A percentile compares a stretch with the other conserved stretches of the same genome.
Evolutionary conservation across 2,113 vertebrate genomes (phyloP).

Genomic region (Nothocercus nigrocapillus): DNA sequence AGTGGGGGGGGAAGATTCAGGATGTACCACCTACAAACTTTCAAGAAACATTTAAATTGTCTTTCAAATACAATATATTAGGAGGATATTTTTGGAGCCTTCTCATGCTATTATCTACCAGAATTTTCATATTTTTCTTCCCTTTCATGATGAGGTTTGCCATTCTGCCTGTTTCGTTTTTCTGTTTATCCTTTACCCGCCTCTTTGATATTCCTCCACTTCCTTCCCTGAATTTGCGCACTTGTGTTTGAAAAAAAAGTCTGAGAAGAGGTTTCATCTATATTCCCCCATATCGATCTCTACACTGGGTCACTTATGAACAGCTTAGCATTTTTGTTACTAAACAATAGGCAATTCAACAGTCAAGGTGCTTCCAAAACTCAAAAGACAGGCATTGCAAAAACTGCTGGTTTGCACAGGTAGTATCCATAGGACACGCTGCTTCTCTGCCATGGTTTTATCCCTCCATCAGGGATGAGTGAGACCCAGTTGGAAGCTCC

Average conservation of each 20-base stretch:
- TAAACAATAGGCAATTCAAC: background rate
- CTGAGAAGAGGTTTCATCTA: background rate
- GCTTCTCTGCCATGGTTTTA: fast-evolving
- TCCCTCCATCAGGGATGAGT: background rate
- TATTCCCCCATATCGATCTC: background rate
- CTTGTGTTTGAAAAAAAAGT: background rate
- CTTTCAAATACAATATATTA: background rate
- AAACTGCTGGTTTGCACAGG: background rate
- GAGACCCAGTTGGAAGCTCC: background rate
- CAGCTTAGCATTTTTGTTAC: background rate
- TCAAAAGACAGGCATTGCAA: background rate
- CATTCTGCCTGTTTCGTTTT: background rate
- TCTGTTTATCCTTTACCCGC: background rate
- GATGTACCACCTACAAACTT: background rate
- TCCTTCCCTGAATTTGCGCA: background rate
- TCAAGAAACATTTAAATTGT: background rate
- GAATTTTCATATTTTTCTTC: background rate
- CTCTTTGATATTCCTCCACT: background rate
- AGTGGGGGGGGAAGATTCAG: background rate
- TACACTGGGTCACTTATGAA: background rate
- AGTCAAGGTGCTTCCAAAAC: background rate
- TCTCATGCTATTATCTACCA: background rate
- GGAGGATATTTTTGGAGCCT: background rate
- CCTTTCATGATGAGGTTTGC: background rate
- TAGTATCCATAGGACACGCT: background rate